Evolutionary conservation across 2,888 invertebrate species (phyloP), one percentile per base, ranked within the genome.

Genomic region (Drosophila mercatorum): DNA sequence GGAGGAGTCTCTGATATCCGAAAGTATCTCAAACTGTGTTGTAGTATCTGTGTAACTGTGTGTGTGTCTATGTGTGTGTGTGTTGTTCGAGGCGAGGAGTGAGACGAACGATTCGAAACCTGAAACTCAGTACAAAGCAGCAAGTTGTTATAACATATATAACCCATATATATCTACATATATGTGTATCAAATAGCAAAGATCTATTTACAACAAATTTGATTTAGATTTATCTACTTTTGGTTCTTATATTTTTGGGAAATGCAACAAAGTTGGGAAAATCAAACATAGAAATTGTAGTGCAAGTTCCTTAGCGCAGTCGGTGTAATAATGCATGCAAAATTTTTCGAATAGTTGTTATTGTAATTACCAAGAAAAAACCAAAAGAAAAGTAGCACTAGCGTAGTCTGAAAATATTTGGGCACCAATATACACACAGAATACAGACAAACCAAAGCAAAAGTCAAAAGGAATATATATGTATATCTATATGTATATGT

Each of bases 401-500:
- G 73, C 52, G 77, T 90, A 90, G 79, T 87, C 76, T 68, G 75
- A 79, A 86, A 67, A 73, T 88, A 71, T 90, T 70, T 90, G 89
- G 87, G 89, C 87, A 86, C 89, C 89, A 90, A 86, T 88, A 86
- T 83, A 89, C 83, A 88, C 63, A 71, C 40, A 49, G 53, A n/a
- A 70, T 34, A 34, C 62, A 71, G 38, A 72, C 60, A 59, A 49
- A 28, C 47, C 40, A 49, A 22, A n/a, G 26, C 43, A 36, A 43
- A 44, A 46, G 40, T 41, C 43, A 49, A 59, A 74, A 58, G 53
- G 49, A 59, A 56, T 60, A 51, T 68, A 64, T 68, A 78, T 36
- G 65, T 71, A 80, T n/a, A n/a, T n/a, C n/a, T 36, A 44, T 6
- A 14, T 31, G 44, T 49, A 55, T 64, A 80, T 41, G 49, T 60